phyloP scores from a whole-genome alignment of 2,888 invertebrate species.

The Heliconius charithonia region DNA sequence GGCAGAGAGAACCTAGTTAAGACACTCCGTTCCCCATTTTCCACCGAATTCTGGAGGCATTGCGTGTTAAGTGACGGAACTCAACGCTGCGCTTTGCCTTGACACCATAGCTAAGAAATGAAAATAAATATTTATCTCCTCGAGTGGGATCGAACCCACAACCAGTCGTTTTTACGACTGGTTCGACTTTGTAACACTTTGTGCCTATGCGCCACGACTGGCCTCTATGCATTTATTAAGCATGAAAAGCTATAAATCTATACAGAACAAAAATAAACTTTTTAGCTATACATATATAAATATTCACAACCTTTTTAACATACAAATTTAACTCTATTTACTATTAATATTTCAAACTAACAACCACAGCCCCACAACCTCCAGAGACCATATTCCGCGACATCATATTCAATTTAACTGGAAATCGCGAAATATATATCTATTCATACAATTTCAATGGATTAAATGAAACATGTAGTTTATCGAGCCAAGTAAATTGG shows the following conservation, averaged over 20 bases:
- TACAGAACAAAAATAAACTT: not conserved
- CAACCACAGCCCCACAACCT: constrained; percentile 39
- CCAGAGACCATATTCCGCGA: constrained; percentile 51
- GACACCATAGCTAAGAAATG: too few relatives aligned
- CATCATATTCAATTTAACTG: constrained; percentile 72
- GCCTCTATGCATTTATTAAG: too few relatives aligned
- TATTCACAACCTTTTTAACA: not conserved
- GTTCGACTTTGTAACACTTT: too few relatives aligned
- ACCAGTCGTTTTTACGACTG: too few relatives aligned
- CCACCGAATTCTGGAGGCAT: too few relatives aligned
- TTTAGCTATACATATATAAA: not conserved
- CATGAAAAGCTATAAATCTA: not conserved
- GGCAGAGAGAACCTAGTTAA: too few relatives aligned
- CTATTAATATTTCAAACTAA: constrained; percentile 41
- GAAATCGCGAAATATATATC: constrained; percentile 61
- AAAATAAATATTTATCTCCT: too few relatives aligned
- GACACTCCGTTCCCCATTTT: too few relatives aligned
- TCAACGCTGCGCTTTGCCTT: too few relatives aligned
- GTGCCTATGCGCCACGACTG: too few relatives aligned
- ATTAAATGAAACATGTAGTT: constrained; percentile 53
- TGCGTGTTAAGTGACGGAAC: too few relatives aligned
- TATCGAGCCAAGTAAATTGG: constrained; percentile 58
- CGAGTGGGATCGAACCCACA: too few relatives aligned
- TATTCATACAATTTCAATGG: constrained; percentile 51
- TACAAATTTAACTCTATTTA: constrained; percentile 18